These are phyloP conservation scores for Lophochroa leadbeateri DNA, from an alignment of 2,113 vertebrate species.

Conservation along the genomic window DNA sequence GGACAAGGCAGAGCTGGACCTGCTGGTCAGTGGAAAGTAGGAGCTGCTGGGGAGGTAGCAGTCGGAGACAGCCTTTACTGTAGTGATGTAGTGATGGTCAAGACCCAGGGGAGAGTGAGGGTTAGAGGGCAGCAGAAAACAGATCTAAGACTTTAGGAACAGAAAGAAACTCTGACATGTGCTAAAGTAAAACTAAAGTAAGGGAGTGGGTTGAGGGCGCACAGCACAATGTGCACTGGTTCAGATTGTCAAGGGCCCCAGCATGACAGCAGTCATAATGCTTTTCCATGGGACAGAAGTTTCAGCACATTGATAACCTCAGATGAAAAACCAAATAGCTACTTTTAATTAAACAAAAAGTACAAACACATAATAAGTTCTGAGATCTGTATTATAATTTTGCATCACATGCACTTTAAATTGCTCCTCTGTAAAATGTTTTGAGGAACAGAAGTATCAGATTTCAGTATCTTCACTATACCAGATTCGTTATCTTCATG, in stretches of 20 bases:
- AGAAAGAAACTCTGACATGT: neutral
- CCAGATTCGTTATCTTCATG: neutral
- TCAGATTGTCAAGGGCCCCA: neutral
- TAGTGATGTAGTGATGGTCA: neutral
- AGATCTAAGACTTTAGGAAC: neutral
- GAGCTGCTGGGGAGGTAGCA: neutral
- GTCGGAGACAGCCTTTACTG: neutral
- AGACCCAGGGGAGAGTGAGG: neutral
- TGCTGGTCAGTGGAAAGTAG: neutral
- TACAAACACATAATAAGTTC: neutral
- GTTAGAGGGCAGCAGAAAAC: neutral
- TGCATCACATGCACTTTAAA: neutral
- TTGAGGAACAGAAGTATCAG: neutral
- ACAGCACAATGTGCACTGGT: neutral
- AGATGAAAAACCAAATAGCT: neutral
- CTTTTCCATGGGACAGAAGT: neutral
- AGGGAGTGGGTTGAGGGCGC: fast-evolving
- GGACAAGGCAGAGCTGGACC: neutral
- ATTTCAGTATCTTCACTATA: neutral
- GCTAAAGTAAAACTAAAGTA: neutral
- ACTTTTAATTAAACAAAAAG: neutral
- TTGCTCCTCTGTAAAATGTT: fast-evolving
- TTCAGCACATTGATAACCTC: neutral
- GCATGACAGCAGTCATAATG: neutral
- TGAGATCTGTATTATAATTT: neutral